Base-by-base conservation (phyloP, 2,113 vertebrate species). In the Propithecus coquereli region DNA sequence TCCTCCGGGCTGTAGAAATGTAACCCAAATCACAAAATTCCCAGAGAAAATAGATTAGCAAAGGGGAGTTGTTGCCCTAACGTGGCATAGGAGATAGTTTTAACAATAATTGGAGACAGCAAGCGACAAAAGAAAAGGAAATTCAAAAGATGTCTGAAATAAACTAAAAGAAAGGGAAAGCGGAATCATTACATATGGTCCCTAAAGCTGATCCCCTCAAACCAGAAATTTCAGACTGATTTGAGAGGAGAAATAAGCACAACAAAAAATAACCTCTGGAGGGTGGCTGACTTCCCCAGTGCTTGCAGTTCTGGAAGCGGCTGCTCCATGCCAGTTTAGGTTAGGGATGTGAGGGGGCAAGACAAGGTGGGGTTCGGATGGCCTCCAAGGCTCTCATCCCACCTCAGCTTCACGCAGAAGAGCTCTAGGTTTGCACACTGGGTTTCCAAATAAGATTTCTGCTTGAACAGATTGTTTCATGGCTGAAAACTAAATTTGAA, bases 401-500 rank as follows among this genome's bases (percentile, higher is more conserved):
- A 43, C 30, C 10, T 52, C 50, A 61, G 10, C 45, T 37, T 85
- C 45, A 23, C 18, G 25, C 8, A 74, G 20, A 45, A 18, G 12
- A 43, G 17, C 59, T 92, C 52, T 23, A 25, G 40, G 12, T 91
- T 57, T 68, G n/a, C n/a, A 70, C 18, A 17, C 20, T 59, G 43
- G 20, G n/a, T 71, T 91, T 77, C 57, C 30, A 70, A 8, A 8
- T 68, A 52, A 81, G 45, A 54, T n/a, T 66, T 40, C 18, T 52
- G 16, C 57, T 86, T 73, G 37, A 82, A 47, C 5, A 40, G 54
- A 40, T 45, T 52, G 37, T n/a, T 93, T 86, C 66, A 68, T 59
- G 77, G 27, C 66, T 83, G 37, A 52, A 95, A 74, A 91, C 1
- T 54, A 96, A 94, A 16, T 63, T 47, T 71, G 5, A 54, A 95